Evolutionary conservation across 2,113 vertebrate genomes (phyloP), one percentile per base, ranked within the genome.

Genomic region (Chaetodon trifascialis): DNA sequence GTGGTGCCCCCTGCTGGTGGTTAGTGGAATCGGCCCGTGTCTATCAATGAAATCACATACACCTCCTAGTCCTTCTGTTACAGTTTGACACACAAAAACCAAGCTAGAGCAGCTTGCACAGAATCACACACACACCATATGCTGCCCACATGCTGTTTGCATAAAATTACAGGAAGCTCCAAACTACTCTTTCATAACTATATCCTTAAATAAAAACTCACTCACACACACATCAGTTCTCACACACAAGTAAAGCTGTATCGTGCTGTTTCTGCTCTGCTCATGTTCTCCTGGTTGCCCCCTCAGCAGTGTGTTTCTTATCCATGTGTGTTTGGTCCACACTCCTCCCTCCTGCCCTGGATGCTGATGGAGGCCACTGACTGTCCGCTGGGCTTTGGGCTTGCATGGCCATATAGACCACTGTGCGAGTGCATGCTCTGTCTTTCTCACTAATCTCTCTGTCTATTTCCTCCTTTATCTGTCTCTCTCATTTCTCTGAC

Each of bases 1-100:
- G 97, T 99, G 72, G 98, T 99, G 79, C 98, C 98, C 88, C 98
- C 98, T 30, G 97, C 98, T 95, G 98, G 98, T 90, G 98, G 98
- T 99, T 95, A 99, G 98, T 99, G 77, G 42, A 86, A 82, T 44
- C 25, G 10, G 11, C 62, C 30, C n/a, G 58, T 76, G 21, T 47
- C 67, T 81, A 19, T 85, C 66, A 34, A 25, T 40, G 47, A 80
- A 58, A 82, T 70, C 58, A 59, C 80, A 75, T 34, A 64, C 76
- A 74, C 70, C 25, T 78, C 30, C 11, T 9, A 17, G 23, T 58
- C 47, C 40, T 60, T 75, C 71, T 78, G 30, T 79, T 55, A 14
- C 21, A 66, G 23, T 76, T 69, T 65, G 44, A 69, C 76, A 81
- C 66, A 72, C 30, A 65, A 1, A 38, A 1, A 38, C 42, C 34